These are phyloP conservation scores for Corythornis leucogaster DNA, from an alignment of 2,797 vertebrate genomes.

Conservation along the genomic window DNA sequence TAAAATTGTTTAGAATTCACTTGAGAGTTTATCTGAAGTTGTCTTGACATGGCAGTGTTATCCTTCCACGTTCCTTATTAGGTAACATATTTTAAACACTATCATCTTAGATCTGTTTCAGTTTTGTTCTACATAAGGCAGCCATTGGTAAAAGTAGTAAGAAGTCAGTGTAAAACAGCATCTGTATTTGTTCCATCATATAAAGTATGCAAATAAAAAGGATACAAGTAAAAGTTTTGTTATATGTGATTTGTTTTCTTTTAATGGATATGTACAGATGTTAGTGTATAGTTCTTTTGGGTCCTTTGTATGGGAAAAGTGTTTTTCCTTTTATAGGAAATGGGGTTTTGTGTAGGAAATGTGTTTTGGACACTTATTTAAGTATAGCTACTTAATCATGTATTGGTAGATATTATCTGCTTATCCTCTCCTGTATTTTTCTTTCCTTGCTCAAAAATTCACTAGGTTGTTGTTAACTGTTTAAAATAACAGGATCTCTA, in stretches of 20 bases:
- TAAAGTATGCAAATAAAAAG: constrained; percentile 1
- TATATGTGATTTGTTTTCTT: not conserved
- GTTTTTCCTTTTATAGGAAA: not conserved
- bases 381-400: not conserved
- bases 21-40: constrained; percentile 18
- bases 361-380: not conserved
- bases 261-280: not conserved
- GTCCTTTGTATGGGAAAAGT: not conserved
- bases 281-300: not conserved
- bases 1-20: not conserved
- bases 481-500: not conserved
- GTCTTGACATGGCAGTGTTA: not conserved
- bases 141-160: not conserved
- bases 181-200: not conserved
- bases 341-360: not conserved
- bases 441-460: not conserved
- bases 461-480: not conserved
- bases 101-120: not conserved
- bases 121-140: not conserved
- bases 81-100: not conserved
- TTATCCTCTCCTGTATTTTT: not conserved
- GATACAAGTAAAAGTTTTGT: not conserved
- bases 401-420: not conserved
- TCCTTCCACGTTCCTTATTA: not conserved
- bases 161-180: not conserved